Base-by-base conservation (phyloP, 2,797 vertebrate species). In the Gastrophryne carolinensis region DNA sequence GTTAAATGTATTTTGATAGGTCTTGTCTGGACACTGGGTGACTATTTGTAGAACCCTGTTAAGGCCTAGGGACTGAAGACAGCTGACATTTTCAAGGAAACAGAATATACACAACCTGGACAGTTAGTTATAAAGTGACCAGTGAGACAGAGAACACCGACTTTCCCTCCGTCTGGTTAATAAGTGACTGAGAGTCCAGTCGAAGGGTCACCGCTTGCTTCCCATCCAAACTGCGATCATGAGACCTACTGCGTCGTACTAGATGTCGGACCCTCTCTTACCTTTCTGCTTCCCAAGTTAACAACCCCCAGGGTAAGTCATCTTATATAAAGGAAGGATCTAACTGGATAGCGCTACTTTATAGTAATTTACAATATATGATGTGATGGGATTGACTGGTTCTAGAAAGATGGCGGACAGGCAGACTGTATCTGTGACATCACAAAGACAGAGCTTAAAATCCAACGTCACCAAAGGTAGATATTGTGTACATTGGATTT, bases 171-270 rank as follows among this genome's bases (percentile, higher is more conserved):
- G 30, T 29, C 57, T 52, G 32, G 64, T 68, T 75, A 75, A 75
- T 75, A 8, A 75, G 54, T 75, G 54, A 61, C 73, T 24, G 24
- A 13, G 26, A 61, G 64, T 52, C 52, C 53, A 60, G 64, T 61
- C 21, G 53, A 68, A 68, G 73, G 73, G 73, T 75, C 73, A 77
- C 7, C 19, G 19, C 15, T 64, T 23, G 71, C 44, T 66, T 61
- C 65, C 47, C 74, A 71, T 62, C 58, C 54, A n/a, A 19, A 47
- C 2, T 19, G 2, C 44, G 21, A 19, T 17, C 17, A 47, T 19
- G 44, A 47, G n/a, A 19, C 44, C 17, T 10, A 10, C 5, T 5
- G 44, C 8, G 44, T 19, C 8, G 44, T 19, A 21, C 17, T 21
- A 19, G 37, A 21, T 21, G 17, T 47, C 44, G 6, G 7, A 19